Base-by-base conservation (phyloP, 1,140 invertebrate genomes). In the Cotesia vestalis region DNA sequence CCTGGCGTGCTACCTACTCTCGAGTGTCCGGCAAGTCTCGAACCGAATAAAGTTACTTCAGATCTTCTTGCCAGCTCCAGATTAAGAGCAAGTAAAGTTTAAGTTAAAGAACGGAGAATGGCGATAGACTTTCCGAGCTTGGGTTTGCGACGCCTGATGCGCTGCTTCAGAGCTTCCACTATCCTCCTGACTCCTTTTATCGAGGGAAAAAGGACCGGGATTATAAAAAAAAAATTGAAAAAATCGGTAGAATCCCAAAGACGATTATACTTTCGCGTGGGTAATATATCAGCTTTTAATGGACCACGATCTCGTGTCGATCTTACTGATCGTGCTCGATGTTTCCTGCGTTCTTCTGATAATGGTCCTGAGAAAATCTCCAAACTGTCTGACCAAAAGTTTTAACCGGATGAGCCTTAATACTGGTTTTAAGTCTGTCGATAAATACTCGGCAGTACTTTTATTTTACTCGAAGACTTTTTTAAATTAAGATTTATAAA, bases 221-320 rank as follows among this genome's bases (percentile, higher is more conserved):
- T 6, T 2, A 46, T 46, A 46, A 46, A 46, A 46, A 46, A 46
- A 5, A 46, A 46, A 46, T 46, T 9, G 6, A 46, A 46, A 46
- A 46, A 46, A 46, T 46, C 40, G 6, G 40, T 6, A 46, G 11
- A 6, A 6, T 27, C 46, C 55, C n/a, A 67, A 9, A 66, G 70
- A 61, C 81, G 82, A 85, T 85, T 84, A 84, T 83, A 83, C 79
- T 81, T 83, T 83, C 79, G 78, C 76, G 78, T 79, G 77, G 81
- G 81, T 84, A 84, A 85, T 84, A 83, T 82, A 85, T 85, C 80
- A 82, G 76, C 74, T 73, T 75, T 78, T 85, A 85, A 85, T 83
- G 80, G 82, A 75, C 76, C 78, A 73, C 81, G 77, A 80, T 79
- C 73, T 76, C 73, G 74, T 72, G 75, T 73, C 75, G 73, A 63